phyloP scores from a whole-genome alignment of 2,888 invertebrate genomes.

The Scaptomyza cyrtandrae region DNA sequence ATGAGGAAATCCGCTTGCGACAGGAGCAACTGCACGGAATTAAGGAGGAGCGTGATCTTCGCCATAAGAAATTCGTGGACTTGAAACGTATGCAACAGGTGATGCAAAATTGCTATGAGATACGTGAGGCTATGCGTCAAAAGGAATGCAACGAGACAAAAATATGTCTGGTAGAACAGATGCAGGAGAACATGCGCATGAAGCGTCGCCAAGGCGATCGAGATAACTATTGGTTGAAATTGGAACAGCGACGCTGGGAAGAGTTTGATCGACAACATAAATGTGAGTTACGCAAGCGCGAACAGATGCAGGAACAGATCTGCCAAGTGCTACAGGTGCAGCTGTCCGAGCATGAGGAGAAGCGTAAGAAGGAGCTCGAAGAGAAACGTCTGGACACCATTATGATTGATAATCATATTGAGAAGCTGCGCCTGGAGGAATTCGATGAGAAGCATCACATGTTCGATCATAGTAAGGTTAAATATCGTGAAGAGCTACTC shows the following conservation, averaged over 20 bases:
- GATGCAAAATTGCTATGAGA: constrained; percentile 81
- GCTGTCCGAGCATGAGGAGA: constrained; percentile 53
- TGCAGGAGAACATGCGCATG: constrained; percentile 74
- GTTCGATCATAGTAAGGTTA: constrained; percentile 17
- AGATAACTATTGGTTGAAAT: constrained; percentile 72
- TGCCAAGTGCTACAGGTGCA: constrained; percentile 59
- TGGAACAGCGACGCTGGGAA: constrained; percentile 61
- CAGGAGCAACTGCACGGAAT: constrained; percentile 73
- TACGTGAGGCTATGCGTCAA: constrained; percentile 77
- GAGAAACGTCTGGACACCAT: constrained; percentile 59
- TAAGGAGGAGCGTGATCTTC: constrained; percentile 64
- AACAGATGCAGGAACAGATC: constrained; percentile 54
- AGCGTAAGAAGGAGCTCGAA: constrained; percentile 46
- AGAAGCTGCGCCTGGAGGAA: constrained; percentile 65
- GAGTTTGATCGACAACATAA: constrained; percentile 58
- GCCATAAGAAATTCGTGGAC: constrained; percentile 68
- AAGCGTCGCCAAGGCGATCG: constrained; percentile 59
- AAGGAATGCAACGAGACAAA: constrained; percentile 71
- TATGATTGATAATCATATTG: constrained; percentile 54
- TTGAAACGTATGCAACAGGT: constrained; percentile 76
- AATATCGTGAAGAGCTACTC: constrained; percentile 71
- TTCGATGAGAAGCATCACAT: constrained; percentile 52
- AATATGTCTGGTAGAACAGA: constrained; percentile 79
- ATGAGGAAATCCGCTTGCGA: constrained; percentile 77
- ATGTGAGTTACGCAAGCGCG: constrained; percentile 60